These are phyloP conservation scores for Watsonalla binaria DNA, from an alignment of 2,888 invertebrate genomes.

Conservation along the genomic window DNA sequence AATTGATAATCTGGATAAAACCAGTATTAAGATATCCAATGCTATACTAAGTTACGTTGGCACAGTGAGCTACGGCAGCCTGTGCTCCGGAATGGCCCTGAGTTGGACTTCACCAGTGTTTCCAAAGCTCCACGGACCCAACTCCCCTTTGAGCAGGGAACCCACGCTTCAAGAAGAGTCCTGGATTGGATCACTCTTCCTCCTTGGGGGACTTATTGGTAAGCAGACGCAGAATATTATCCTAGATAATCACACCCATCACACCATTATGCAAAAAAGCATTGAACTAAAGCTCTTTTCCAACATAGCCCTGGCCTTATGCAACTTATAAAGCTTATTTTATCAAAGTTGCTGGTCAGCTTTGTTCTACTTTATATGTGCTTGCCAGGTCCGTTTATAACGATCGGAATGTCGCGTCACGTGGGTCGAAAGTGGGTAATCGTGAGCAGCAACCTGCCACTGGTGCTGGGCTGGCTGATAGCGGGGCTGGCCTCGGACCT, in stretches of 20 bases:
- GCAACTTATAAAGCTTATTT: too few relatives aligned
- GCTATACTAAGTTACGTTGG: too few relatives aligned
- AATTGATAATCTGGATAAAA: too few relatives aligned
- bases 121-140: conserved; percentile 75
- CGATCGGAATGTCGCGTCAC: conserved; percentile 82
- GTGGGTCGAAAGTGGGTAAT: conserved; percentile 85
- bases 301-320: too few relatives aligned
- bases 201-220: conserved; percentile 84
- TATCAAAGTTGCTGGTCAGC: too few relatives aligned
- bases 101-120: conserved; percentile 88
- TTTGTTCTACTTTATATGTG: not conserved
- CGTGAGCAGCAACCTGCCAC: conserved; percentile 82
- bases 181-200: conserved; percentile 86
- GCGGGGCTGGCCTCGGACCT: conserved; percentile 79
- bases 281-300: too few relatives aligned
- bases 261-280: too few relatives aligned
- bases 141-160: conserved; percentile 63
- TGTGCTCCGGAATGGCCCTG: conserved; percentile 82
- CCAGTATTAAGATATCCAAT: too few relatives aligned
- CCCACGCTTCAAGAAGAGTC: conserved; percentile 80
- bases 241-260: too few relatives aligned
- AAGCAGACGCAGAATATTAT: conserved; percentile 18
- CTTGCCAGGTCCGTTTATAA: conserved; percentile 81
- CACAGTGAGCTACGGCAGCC: conserved; percentile 82
- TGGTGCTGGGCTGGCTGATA: conserved; percentile 85